Evolutionary conservation across 1,140 invertebrate species (phyloP).

Genomic region (Dufourea novaeangliae): DNA sequence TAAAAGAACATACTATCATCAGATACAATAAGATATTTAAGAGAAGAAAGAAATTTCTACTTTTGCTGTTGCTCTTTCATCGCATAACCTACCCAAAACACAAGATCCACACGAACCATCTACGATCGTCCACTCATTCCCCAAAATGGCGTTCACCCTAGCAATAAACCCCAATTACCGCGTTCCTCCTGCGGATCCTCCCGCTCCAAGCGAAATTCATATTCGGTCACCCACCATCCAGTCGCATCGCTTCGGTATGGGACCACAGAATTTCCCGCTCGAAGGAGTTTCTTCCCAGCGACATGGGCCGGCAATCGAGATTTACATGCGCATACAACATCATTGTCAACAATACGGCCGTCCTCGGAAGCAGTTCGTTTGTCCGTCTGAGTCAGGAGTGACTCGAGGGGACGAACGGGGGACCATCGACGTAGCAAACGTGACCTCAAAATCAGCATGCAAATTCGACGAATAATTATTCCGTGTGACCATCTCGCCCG

Average conservation of each 20-base stretch:
- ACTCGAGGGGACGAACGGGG: background rate
- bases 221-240: background rate
- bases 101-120: too few species aligned
- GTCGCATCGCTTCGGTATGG: background rate
- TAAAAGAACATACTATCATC: too few species aligned
- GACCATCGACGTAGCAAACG: constrained; percentile 66
- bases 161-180: too few species aligned
- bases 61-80: too few species aligned
- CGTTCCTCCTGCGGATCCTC: too few species aligned
- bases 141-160: too few species aligned
- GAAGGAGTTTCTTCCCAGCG: background rate
- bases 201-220: background rate
- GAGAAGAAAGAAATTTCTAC: too few species aligned
- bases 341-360: constrained; percentile 32
- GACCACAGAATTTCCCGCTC: background rate
- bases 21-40: too few species aligned
- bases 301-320: background rate
- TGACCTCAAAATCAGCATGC: constrained; percentile 80
- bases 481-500: constrained; percentile 68
- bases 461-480: constrained; percentile 80
- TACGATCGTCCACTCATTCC: background rate
- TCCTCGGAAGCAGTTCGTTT: constrained; percentile 36
- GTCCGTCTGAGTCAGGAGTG: background rate
- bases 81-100: too few species aligned
- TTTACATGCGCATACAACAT: constrained; percentile 30